Conservation (phyloP, 2,113 vertebrate genomes). For the Leptobrachium leishanense region DNA sequence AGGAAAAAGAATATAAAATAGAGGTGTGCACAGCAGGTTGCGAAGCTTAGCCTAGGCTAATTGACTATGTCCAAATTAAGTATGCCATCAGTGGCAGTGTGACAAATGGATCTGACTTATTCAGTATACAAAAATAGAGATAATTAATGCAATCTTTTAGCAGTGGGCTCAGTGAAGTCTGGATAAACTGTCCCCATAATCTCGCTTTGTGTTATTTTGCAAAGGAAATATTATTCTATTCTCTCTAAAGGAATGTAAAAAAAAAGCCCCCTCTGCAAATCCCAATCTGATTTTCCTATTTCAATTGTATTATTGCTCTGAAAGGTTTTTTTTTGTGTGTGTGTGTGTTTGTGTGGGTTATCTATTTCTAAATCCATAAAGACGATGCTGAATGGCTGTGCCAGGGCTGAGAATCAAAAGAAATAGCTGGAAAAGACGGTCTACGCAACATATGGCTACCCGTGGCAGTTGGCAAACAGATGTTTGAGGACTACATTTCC, state of each 20-base stretch:
- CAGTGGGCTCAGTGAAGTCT: slow-evolving; percentile 74
- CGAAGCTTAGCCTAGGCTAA: slow-evolving; percentile 96
- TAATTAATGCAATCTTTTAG: slow-evolving; percentile 93
- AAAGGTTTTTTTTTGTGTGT: slow-evolving; percentile 41
- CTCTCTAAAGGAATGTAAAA: slow-evolving; percentile 37
- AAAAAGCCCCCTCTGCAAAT: not conserved
- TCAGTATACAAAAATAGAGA: slow-evolving; percentile 99
- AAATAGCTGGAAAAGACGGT: slow-evolving; percentile 61
- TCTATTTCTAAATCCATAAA: slow-evolving; percentile 29
- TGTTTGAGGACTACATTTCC: too few species aligned
- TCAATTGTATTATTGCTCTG: slow-evolving; percentile 53
- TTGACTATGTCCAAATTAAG: slow-evolving; percentile 99
- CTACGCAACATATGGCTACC: too few species aligned
- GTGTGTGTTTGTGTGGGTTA: slow-evolving; percentile 43
- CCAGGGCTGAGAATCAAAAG: slow-evolving; percentile 61
- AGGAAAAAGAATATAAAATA: slow-evolving; percentile 93
- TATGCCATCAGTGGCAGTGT: slow-evolving; percentile 99
- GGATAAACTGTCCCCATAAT: slow-evolving; percentile 71
- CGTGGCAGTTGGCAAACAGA: too few species aligned
- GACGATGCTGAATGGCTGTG: slow-evolving; percentile 49
- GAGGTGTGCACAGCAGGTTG: slow-evolving; percentile 96
- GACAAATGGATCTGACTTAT: slow-evolving; percentile 99
- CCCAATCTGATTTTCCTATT: slow-evolving; percentile 34
- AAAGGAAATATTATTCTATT: slow-evolving; percentile 58
- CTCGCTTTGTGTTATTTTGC: slow-evolving; percentile 59